Evolutionary conservation across 2,888 invertebrate species (phyloP), one percentile per base, ranked within the genome.

Genomic region (Vandiemenella viatica): DNA sequence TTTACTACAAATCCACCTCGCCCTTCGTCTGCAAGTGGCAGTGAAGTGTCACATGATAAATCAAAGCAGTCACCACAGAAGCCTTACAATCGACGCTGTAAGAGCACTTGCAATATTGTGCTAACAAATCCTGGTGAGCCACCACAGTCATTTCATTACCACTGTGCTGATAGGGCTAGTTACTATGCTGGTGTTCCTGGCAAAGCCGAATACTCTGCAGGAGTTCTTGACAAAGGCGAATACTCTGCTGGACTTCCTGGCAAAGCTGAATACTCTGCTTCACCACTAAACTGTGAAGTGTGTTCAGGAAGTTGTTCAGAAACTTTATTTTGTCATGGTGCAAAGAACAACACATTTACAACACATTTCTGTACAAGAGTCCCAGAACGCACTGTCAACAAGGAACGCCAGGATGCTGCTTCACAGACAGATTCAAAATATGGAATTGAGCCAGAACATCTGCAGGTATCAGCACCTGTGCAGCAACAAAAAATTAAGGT

Each of bases 21-120:
- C 44, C 19, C 18, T 13, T n/a, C 42, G 13, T 8, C n/a, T n/a
- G 38, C 13, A n/a, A 6, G 17, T 38, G 32, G 32, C n/a, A 10
- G n/a, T n/a, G 32, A 13, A 52, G 60, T 68, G 5, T 67, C 69
- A 0, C 66, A 69, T 1, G 65, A 62, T 51, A 64, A 68, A 0
- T 53, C 53, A 13, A 41, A 50, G 13, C 40, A 48, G 5, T 48
- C 62, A 62, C 6, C 51, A 44, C 0, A 58, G 62, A 65, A 65
- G 43, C 66, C 67, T 1, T 69, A 68, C 54, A 68, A 70, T 54
- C 62, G 72, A 5, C 66, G 71, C 50, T 80, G 80, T 59, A 73
- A 71, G 53, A 81, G 79, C 63, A 80, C 80, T 1, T 81, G 79
- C 60, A 80, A 74, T 59, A 81, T 82, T 48, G 72, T 77, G 13